A percentile compares a stretch with the other conserved stretches of the same genome.
Evolutionary conservation across 2,888 invertebrate species (phyloP).

Genomic region (Thecophora atra): DNA sequence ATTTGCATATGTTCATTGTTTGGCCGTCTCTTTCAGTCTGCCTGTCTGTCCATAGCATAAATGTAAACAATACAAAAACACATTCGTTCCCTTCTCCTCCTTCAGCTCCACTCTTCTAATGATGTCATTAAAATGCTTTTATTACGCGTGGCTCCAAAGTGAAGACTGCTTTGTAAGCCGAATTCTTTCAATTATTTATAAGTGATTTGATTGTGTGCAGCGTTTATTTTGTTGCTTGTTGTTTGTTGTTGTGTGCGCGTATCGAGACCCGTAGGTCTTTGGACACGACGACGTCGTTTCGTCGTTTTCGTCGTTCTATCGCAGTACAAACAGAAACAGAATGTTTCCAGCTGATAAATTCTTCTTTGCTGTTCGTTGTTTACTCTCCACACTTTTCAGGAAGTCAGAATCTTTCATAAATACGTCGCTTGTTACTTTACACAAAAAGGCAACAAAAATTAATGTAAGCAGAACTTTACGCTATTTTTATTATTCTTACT

Average conservation of each 20-base stretch:
- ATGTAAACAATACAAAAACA: neutral
- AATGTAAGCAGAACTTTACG: conserved; percentile 5
- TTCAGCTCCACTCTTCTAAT: neutral
- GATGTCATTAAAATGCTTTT: conserved; percentile 10
- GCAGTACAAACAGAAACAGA: conserved; percentile 11
- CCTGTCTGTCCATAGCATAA: neutral
- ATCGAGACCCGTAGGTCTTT: too few species aligned
- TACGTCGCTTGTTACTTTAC: conserved; percentile 2
- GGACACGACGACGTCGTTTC: neutral
- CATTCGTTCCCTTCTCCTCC: neutral
- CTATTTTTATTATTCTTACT: conserved; percentile 15
- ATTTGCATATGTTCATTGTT: neutral
- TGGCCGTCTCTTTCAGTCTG: neutral
- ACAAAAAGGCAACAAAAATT: too few species aligned
- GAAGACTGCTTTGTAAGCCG: neutral
- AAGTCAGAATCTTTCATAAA: conserved; percentile 21
- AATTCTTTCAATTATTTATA: conserved; percentile 13
- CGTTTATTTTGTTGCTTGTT: neutral
- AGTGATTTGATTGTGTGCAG: neutral
- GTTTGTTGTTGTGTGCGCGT: neutral
- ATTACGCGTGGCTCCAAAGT: conserved; percentile 6
- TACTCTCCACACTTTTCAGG: conserved; percentile 17
- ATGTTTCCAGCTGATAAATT: conserved; percentile 32
- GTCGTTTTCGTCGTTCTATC: too few species aligned
- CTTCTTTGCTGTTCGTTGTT: neutral